Conservation (phyloP, 2,113 vertebrate species). For the Gymnocephalus cernua region DNA sequence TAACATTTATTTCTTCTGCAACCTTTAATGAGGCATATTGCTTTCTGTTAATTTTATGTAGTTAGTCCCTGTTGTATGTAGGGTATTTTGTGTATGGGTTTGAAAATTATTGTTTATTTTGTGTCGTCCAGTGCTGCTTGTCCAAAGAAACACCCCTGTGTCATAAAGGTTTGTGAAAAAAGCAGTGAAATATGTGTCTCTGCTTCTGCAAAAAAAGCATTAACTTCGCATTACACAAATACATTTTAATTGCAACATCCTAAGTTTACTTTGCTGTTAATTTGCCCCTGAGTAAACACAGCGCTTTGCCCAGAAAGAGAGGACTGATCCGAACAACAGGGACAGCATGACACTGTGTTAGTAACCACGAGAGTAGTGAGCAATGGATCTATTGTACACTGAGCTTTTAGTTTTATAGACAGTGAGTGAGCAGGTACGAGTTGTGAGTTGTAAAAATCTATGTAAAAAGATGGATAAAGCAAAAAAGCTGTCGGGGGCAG, state of each 20-base stretch:
- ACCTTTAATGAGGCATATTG: background rate
- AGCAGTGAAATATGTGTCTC: background rate
- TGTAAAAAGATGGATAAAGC: no score
- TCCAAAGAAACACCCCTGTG: constrained; percentile 24
- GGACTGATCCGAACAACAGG: no score
- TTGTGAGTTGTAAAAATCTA: no score
- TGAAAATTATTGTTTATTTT: constrained; percentile 3
- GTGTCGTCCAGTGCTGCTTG: background rate
- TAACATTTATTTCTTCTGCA: background rate
- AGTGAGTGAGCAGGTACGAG: no score
- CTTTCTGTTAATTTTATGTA: background rate
- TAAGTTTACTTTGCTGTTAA: no score
- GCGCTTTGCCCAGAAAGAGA: no score
- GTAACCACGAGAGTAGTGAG: no score
- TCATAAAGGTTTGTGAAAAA: background rate
- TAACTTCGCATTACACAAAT: background rate
- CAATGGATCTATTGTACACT: no score
- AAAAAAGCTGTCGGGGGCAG: no score
- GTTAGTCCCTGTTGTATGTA: background rate
- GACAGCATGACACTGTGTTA: background rate
- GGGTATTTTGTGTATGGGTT: background rate
- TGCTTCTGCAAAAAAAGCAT: no score
- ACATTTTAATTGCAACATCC: background rate
- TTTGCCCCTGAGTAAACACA: no score
- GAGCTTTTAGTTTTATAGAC: no score